Evolutionary conservation across 2,888 invertebrate species (phyloP).

Genomic region (Melanchra persicariae): DNA sequence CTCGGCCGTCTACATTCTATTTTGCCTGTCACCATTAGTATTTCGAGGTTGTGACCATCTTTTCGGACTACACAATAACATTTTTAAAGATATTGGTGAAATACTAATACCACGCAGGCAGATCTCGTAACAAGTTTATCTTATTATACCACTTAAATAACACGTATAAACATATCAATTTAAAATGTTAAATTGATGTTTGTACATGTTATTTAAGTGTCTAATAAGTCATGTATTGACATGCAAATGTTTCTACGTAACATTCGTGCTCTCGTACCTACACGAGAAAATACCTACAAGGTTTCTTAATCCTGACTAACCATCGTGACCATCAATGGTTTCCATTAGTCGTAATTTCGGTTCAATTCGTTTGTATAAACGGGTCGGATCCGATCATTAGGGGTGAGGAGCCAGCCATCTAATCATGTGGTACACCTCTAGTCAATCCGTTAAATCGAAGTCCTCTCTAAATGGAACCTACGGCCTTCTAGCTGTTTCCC

Average conservation of each 20-base stretch:
- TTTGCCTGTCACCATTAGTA: too few relatives aligned
- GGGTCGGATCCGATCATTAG: slow-evolving; percentile 19
- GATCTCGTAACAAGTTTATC: too few relatives aligned
- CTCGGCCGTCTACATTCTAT: too few relatives aligned
- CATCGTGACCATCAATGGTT: slow-evolving; percentile 7
- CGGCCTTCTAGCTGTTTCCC: neutral
- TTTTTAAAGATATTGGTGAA: too few relatives aligned
- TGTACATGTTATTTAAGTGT: too few relatives aligned
- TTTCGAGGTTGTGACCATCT: too few relatives aligned
- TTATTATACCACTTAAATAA: too few relatives aligned
- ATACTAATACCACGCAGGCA: too few relatives aligned
- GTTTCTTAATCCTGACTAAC: neutral
- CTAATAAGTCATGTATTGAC: too few relatives aligned
- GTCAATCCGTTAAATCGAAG: neutral
- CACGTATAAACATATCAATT: too few relatives aligned
- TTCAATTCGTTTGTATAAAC: slow-evolving; percentile 7
- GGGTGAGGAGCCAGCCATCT: slow-evolving; percentile 14
- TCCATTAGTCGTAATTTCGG: slow-evolving; percentile 26
- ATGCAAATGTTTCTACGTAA: neutral
- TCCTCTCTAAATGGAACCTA: neutral
- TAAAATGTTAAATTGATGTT: too few relatives aligned
- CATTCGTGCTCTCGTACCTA: neutral
- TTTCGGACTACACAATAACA: too few relatives aligned
- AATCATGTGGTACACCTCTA: slow-evolving; percentile 37
- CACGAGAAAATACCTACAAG: neutral